Base-by-base conservation (phyloP, 2,113 vertebrate species). In the Pleuronectes platessa region DNA sequence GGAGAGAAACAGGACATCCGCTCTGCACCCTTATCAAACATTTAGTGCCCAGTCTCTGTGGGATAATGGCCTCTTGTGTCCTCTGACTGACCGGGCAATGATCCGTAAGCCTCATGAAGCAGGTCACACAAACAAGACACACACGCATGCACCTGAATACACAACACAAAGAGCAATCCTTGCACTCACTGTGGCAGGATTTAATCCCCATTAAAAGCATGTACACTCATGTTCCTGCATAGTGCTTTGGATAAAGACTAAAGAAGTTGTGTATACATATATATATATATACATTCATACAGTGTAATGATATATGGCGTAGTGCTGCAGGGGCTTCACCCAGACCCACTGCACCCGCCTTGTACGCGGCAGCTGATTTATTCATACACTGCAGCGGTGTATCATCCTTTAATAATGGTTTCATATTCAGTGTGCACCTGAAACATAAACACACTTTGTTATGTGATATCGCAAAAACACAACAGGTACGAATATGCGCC, bases 371-470 rank as follows among this genome's bases (percentile, higher is more conserved):
- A 42, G 60, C 49, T 92, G 71, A 92, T 88, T 86, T 86, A 89
- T 88, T 93, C 68, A 88, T 90, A 83, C 26, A 58, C 45, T 49
- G 45, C 45, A 49, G 45, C 45, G 45, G 62, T 27, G 73, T 64
- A 68, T 82, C 81, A 74, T 81, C 45, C 74, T 89, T 89, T 88
- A 89, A 89, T 77, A 86, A 81, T 63, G 77, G 82, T 86, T 90
- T 92, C 54, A 78, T 71, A 89, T 89, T 87, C 88, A 83, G 24
- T 31, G 20, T n/a, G 23, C 61, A 76, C 76, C 82, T 86, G 78
- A 88, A 84, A 90, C 90, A 81, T 66, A 83, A 93, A 87, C 78
- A 66, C 77, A 84, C 59, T 64, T 78, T 61, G 73, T 66, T 71
- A 84, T 49, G 35, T 60, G 73, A 89, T 74, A 72, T 18, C 6